phyloP scores from a whole-genome alignment of 2,888 invertebrate genomes.

The Willowsia nigromaculata region DNA sequence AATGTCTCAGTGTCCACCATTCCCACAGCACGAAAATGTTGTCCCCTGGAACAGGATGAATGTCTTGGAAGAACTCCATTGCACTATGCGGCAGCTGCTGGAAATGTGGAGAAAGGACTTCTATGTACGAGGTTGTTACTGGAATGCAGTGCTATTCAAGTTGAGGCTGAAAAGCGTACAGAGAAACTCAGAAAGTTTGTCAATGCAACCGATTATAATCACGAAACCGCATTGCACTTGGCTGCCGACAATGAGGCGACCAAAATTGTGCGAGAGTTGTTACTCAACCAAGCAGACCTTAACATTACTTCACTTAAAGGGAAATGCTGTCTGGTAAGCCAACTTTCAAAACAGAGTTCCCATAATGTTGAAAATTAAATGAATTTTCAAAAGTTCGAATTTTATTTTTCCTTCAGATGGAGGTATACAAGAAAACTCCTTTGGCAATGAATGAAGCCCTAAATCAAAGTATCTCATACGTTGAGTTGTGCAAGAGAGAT shows the following conservation, averaged over 20 bases:
- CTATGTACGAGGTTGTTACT: constrained; percentile 66
- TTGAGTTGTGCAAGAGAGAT: constrained; percentile 69
- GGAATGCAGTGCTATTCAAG: constrained; percentile 54
- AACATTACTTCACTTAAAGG: constrained; percentile 68
- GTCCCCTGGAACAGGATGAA: constrained; percentile 68
- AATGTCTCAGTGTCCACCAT: background rate
- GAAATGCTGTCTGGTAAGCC: constrained; percentile 25
- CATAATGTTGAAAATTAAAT: too few species aligned
- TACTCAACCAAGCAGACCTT: constrained; percentile 69
- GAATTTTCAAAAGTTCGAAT: too few species aligned
- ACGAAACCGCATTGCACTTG: constrained; percentile 70
- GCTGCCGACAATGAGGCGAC: constrained; percentile 74
- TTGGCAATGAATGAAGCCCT: constrained; percentile 73
- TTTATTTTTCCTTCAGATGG: background rate
- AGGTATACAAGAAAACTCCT: constrained; percentile 73
- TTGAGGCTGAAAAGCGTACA: constrained; percentile 40
- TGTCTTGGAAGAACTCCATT: constrained; percentile 71
- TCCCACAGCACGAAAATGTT: background rate
- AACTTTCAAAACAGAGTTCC: too few species aligned
- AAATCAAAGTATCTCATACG: constrained; percentile 72
- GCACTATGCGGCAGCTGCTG: constrained; percentile 70
- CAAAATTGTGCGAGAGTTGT: constrained; percentile 69
- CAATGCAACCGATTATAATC: constrained; percentile 59
- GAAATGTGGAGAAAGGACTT: constrained; percentile 73
- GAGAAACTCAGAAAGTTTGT: constrained; percentile 69